Evolutionary conservation across 2,888 invertebrate species (phyloP), one percentile per base, ranked within the genome.

Genomic region (Serripes groenlandicus): DNA sequence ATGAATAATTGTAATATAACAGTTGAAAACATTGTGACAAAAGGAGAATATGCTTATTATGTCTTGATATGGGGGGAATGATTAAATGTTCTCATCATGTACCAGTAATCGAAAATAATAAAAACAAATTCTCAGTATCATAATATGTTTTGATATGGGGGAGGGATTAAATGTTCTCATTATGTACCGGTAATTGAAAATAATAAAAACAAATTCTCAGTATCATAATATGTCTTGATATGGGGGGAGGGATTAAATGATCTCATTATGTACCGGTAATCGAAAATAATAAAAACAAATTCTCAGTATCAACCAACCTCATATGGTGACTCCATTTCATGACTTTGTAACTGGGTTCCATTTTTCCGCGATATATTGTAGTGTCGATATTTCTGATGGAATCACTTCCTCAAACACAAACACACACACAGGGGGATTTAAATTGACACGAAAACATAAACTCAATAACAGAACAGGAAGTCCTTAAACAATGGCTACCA

Each of bases 311-410:
- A 26, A 62, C 69, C 37, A 35, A 84, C 84, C 81, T 66, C 84
- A 84, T 82, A 37, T 85, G 81, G 52, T 85, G 89, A 75, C 89
- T 89, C 86, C 88, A 89, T 82, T 88, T 88, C 49, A 87, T 86
- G 66, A 89, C 84, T 78, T 89, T 90, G 72, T 86, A 89, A 68
- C 88, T 88, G 9, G 89, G 89, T 58, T 90, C 90, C 90, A 90
- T 90, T 34, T 69, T 70, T n/a, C n/a, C n/a, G n/a, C 37, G n/a
- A 49, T 11, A 9, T 9, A 30, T 32, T 62, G 15, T 49, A 21
- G 15, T 49, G 49, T 49, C 2, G 15, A 21, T 49, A 49, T 49
- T 49, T 49, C 49, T 21, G 49, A 49, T 15, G 18, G 21, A 49
- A 21, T 49, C 21, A 21, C 49, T 49, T 15, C 3, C 49, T 21